A percentile compares a stretch with the other conserved stretches of the same genome.
These are phyloP conservation scores for Pimephales promelas DNA, from an alignment of 2,113 vertebrate genomes.

Conservation along the genomic window DNA sequence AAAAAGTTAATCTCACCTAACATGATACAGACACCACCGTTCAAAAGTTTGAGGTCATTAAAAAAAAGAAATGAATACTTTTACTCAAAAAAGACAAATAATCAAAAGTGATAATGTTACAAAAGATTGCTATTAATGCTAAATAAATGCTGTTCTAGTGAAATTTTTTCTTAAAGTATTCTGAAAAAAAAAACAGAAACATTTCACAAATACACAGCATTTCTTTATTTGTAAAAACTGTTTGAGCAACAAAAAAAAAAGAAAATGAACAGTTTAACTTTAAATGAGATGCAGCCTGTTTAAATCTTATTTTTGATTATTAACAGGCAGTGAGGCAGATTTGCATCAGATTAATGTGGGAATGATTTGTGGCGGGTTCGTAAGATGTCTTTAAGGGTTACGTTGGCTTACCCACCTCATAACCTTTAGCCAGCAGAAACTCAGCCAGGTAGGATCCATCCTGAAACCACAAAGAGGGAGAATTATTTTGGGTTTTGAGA, in stretches of 20 bases:
- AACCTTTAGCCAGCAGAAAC: constrained; percentile 95
- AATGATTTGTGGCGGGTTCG: constrained; percentile 7
- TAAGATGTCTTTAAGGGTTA: not conserved
- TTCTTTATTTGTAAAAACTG: not conserved
- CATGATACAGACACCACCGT: not conserved
- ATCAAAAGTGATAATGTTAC: not conserved
- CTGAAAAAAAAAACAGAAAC: not conserved
- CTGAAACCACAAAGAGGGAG: constrained; percentile 76
- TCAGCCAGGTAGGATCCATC: constrained; percentile 99
- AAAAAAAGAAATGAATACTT: not conserved
- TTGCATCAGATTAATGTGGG: not conserved
- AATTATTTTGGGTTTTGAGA: not conserved
- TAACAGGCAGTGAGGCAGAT: not conserved
- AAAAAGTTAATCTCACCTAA: not conserved
- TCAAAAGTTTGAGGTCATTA: not conserved
- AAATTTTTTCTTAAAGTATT: not conserved
- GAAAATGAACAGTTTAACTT: not conserved
- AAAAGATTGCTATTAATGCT: not conserved
- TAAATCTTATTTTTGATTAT: not conserved
- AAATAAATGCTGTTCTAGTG: not conserved
- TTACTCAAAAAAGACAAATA: not conserved
- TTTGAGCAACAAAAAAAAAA: too few species aligned
- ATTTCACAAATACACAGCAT: not conserved
- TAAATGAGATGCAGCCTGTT: not conserved
- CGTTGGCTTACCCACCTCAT: constrained; percentile 84